Conservation (phyloP, 2,888 invertebrate genomes). For the Phalera bucephala region DNA sequence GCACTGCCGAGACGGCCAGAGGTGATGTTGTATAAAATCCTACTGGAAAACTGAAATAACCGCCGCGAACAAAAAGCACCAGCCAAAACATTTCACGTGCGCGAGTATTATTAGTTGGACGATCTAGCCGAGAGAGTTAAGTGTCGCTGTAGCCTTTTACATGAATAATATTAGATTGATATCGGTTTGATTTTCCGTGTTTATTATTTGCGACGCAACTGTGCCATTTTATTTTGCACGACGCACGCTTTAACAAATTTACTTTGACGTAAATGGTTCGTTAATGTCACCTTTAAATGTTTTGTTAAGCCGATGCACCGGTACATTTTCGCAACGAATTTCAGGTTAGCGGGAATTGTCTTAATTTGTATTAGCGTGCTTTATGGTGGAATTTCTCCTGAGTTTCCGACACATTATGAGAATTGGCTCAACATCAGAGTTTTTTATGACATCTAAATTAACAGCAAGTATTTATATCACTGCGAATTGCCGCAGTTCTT, state of each 20-base stretch:
- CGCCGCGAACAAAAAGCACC: constrained; percentile 82
- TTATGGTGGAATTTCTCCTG: constrained; percentile 29
- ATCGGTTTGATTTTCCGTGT: constrained; percentile 46
- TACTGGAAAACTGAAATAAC: constrained; percentile 83
- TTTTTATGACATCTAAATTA: constrained; percentile 52
- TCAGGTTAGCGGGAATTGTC: constrained; percentile 21
- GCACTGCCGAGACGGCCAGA: constrained; percentile 72
- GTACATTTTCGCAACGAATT: constrained; percentile 33
- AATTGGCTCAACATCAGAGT: constrained; percentile 55
- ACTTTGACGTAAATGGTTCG: constrained; percentile 49
- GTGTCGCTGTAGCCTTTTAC: constrained; percentile 69
- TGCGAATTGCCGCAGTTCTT: constrained; percentile 24
- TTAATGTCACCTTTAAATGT: constrained; percentile 46
- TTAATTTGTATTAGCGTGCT: constrained; percentile 20
- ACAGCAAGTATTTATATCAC: constrained; percentile 38
- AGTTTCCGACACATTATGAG: constrained; percentile 38
- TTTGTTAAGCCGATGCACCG: constrained; percentile 34
- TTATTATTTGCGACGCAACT: constrained; percentile 33
- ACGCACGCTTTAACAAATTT: constrained; percentile 37
- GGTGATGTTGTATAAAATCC: constrained; percentile 79
- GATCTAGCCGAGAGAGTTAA: constrained; percentile 80
- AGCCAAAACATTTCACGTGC: constrained; percentile 83
- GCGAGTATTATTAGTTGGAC: constrained; percentile 82
- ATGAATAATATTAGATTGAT: constrained; percentile 58
- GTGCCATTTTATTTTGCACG: constrained; percentile 34